Percentiles rank a stretch among this genome's conserved stretches.
These are phyloP conservation scores for Aurelia sp. DNA, from an alignment of 30 jellyfish, hydroid and myxozoan species.

Conservation along the genomic window DNA sequence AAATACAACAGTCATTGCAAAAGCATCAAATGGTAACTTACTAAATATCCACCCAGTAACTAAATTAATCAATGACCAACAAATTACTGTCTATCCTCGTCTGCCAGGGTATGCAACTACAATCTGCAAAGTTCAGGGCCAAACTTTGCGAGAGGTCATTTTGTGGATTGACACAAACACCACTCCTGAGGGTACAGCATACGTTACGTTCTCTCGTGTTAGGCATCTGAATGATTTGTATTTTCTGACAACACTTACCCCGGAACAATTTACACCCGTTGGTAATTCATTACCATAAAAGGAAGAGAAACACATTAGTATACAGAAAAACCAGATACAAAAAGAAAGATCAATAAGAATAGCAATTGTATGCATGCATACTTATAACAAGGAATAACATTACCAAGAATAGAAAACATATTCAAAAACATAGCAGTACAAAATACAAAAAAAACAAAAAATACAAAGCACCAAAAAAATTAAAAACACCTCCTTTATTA, in stretches of 20 bases:
- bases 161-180: constrained; percentile 5
- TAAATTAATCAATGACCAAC: neutral
- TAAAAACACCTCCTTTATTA: neutral
- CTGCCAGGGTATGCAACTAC: neutral
- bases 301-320: neutral
- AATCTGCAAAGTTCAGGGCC: constrained; percentile 4
- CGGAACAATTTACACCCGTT: neutral
- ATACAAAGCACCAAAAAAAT: neutral
- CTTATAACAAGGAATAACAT: no score
- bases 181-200: constrained; percentile 4
- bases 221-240: neutral
- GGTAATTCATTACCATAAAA: neutral
- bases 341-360: no score
- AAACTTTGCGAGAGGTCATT: neutral
- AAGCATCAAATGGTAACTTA: neutral
- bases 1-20: no score
- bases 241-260: neutral
- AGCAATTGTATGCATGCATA: no score
- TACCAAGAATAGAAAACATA: no score
- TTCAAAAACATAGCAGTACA: no score
- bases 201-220: constrained; percentile 6
- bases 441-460: neutral
- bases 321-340: no score
- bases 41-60: neutral
- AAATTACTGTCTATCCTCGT: neutral